phyloP scores from a whole-genome alignment of 2,113 vertebrate species.

The Sceloporus undulatus region DNA sequence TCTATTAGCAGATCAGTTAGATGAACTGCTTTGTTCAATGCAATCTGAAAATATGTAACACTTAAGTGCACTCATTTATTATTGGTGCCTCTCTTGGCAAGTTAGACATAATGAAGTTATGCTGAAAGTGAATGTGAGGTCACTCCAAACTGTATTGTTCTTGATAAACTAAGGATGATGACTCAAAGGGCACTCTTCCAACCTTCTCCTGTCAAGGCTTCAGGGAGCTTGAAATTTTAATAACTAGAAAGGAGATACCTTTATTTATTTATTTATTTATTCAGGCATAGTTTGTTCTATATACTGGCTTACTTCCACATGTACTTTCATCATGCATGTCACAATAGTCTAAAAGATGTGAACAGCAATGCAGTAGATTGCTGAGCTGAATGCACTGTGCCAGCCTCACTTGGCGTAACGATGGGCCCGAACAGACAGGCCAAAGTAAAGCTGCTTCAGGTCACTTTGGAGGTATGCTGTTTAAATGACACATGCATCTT shows the following conservation, averaged over 20 bases:
- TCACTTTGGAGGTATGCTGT: too few species aligned
- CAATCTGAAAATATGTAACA: conserved; percentile 38
- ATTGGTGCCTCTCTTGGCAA: conserved; percentile 47
- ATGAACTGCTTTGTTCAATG: conserved; percentile 47
- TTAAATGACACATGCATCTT: too few species aligned
- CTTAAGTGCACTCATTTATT: conserved; percentile 59
- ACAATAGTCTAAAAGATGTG: not conserved
- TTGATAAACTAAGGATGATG: conserved; percentile 30
- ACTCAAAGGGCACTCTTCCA: conserved; percentile 45
- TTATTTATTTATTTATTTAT: conserved; percentile 1
- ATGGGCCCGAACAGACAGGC: too few species aligned
- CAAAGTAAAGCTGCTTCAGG: too few species aligned
- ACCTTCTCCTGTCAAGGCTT: conserved; percentile 38
- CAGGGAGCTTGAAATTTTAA: conserved; percentile 25
- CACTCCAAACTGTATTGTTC: conserved; percentile 44
- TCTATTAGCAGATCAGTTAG: conserved; percentile 32
- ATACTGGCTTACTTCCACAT: not conserved
- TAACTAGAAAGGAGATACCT: conserved; percentile 14
- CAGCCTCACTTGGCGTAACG: not conserved
- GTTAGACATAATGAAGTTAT: conserved; percentile 51
- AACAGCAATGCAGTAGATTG: not conserved
- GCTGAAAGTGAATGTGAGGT: conserved; percentile 46
- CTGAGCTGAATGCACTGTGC: not conserved
- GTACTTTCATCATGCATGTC: not conserved
- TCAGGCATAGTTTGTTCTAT: not conserved